These are phyloP conservation scores for Vireo altiloquus DNA, from an alignment of 2,113 vertebrate species.

Conservation along the genomic window DNA sequence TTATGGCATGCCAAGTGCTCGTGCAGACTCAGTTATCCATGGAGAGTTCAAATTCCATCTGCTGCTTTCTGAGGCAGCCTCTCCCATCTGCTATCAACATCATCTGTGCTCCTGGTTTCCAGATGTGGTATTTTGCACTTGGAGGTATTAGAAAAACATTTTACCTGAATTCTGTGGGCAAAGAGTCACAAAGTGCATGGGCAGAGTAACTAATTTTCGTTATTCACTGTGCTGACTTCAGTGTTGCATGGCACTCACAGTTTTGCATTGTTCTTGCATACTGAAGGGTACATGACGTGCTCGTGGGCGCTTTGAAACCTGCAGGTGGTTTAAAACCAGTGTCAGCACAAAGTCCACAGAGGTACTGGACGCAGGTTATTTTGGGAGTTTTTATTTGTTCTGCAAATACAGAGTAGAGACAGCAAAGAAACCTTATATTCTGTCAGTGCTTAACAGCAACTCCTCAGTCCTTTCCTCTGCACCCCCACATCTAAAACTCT, in stretches of 20 bases:
- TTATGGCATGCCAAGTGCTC: not conserved
- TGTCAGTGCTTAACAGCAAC: not conserved
- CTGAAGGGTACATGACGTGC: not conserved
- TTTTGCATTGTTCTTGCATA: not conserved
- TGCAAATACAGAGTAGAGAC: not conserved
- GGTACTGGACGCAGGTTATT: not conserved
- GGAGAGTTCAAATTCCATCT: not conserved
- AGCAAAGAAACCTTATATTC: not conserved
- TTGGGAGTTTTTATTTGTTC: not conserved
- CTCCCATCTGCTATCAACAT: not conserved
- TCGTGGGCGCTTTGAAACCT: slow-evolving; percentile 2
- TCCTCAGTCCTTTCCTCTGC: not conserved
- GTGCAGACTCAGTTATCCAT: fast-evolving
- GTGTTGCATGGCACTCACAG: not conserved
- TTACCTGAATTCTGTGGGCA: not conserved
- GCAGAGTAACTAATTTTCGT: not conserved
- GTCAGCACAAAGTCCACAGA: not conserved
- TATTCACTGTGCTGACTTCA: not conserved
- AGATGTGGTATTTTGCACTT: slow-evolving; percentile 3
- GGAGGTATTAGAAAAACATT: not conserved
- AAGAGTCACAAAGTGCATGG: not conserved
- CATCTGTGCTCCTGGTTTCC: not conserved
- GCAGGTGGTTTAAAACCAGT: not conserved
- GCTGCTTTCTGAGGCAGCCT: not conserved
- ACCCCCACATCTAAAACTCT: not conserved